Conservation (phyloP, 2,888 invertebrate species). For the Acrobasis suavella region DNA sequence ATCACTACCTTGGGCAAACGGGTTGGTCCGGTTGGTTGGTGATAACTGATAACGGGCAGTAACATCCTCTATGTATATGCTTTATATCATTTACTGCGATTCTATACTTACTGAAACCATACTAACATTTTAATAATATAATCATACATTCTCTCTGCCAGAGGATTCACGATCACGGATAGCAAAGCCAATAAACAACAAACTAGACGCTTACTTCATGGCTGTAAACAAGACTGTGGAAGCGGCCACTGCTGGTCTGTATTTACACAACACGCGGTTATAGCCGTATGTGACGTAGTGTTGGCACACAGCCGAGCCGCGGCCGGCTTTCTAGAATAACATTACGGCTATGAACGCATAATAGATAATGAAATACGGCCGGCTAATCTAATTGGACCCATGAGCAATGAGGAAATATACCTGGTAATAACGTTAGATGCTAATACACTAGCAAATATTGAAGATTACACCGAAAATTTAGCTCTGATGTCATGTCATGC, state of each 20-base stretch:
- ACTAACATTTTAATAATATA: background rate
- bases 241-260: slow-evolving; percentile 4
- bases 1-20: too few relatives aligned
- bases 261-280: slow-evolving; percentile 12
- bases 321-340: slow-evolving; percentile 16
- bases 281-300: slow-evolving; percentile 12
- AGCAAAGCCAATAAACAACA: background rate
- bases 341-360: slow-evolving; percentile 1
- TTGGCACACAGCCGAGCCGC: slow-evolving; percentile 9
- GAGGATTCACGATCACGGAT: slow-evolving; percentile 5
- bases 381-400: background rate
- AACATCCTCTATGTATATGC: too few relatives aligned
- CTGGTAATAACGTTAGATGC: too few relatives aligned
- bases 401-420: too few relatives aligned
- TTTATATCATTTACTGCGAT: too few relatives aligned
- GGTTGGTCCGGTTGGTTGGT: too few relatives aligned
- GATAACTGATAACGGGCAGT: too few relatives aligned
- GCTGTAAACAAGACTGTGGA: slow-evolving; percentile 2
- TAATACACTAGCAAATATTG: too few relatives aligned
- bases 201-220: slow-evolving; percentile 1
- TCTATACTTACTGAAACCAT: too few relatives aligned
- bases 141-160: background rate
- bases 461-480: too few relatives aligned
- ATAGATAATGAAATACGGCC: background rate
- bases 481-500: too few relatives aligned